Conservation (phyloP, 2,113 vertebrate genomes). For the Helogale parvula region DNA sequence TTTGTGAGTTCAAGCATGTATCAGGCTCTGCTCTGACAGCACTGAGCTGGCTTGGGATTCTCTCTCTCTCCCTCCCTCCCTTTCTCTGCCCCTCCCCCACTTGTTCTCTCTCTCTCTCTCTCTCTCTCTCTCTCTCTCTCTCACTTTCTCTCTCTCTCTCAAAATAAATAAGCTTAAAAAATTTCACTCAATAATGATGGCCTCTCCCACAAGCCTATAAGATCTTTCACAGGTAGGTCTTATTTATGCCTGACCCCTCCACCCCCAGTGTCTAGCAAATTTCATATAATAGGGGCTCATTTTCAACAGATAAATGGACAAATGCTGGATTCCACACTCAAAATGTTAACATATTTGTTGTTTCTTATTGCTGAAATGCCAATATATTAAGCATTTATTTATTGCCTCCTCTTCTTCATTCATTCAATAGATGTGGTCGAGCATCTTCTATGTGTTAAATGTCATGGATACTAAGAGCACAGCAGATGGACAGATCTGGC, state of each 20-base stretch:
- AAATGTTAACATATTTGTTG: slow-evolving; percentile 7
- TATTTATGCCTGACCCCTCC: not conserved
- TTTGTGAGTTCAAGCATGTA: too few species aligned
- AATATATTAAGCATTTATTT: not conserved
- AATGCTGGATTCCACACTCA: not conserved
- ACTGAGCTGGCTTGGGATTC: too few species aligned
- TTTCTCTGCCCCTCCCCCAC: too few species aligned
- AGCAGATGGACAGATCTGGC: not conserved
- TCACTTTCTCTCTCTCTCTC: too few species aligned
- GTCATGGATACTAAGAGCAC: not conserved
- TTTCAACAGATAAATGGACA: not conserved
- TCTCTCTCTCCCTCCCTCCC: too few species aligned
- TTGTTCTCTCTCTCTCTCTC: too few species aligned
- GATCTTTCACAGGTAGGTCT: not conserved
- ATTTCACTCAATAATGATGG: not conserved
- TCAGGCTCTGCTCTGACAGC: too few species aligned
- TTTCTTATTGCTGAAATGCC: not conserved
- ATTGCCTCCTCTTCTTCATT: not conserved
- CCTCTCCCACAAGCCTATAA: not conserved
- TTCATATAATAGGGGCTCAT: not conserved
- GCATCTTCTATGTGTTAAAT: not conserved
- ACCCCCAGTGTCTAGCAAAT: not conserved
- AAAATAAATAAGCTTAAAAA: too few species aligned
- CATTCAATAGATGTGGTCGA: not conserved
- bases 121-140: too few species aligned